phyloP scores from a whole-genome alignment of 1,140 invertebrate species.

The Tyrophagus putrescentiae region DNA sequence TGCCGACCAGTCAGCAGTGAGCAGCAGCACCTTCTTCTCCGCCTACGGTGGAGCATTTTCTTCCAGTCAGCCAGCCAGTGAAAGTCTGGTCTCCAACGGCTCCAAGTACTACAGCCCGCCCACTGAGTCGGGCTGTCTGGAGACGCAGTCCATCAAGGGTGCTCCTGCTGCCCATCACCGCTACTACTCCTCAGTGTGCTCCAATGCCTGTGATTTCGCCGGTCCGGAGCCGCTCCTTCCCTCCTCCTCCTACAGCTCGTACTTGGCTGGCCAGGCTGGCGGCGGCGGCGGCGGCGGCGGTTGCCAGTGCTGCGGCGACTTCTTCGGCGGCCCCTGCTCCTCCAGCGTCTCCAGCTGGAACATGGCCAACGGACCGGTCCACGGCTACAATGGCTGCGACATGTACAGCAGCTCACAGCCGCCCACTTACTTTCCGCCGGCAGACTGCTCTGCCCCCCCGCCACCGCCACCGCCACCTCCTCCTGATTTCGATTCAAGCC shows the following conservation, averaged over 20 bases:
- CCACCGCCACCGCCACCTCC: not conserved
- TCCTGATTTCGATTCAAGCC: not conserved
- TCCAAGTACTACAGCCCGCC: conserved; percentile 18
- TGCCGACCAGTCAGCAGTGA: not conserved
- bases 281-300: not conserved
- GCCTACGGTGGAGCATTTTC: not conserved
- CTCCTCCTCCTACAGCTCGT: too few relatives aligned
- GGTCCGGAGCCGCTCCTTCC: not conserved
- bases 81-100: too few relatives aligned
- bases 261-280: too few relatives aligned
- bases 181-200: conserved; percentile 8
- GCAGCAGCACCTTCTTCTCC: not conserved
- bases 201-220: conserved; percentile 11
- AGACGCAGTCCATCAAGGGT: not conserved
- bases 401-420: not conserved
- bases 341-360: not conserved
- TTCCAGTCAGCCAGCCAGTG: not conserved
- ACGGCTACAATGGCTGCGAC: not conserved
- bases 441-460: not conserved
- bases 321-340: not conserved
- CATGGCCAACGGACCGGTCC: not conserved
- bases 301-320: not conserved
- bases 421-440: too few relatives aligned
- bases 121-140: not conserved
- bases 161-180: too few relatives aligned